Evolutionary conservation across 2,113 vertebrate genomes (phyloP), one percentile per base, ranked within the genome.

Genomic region (Rhinichthys klamathensis): DNA sequence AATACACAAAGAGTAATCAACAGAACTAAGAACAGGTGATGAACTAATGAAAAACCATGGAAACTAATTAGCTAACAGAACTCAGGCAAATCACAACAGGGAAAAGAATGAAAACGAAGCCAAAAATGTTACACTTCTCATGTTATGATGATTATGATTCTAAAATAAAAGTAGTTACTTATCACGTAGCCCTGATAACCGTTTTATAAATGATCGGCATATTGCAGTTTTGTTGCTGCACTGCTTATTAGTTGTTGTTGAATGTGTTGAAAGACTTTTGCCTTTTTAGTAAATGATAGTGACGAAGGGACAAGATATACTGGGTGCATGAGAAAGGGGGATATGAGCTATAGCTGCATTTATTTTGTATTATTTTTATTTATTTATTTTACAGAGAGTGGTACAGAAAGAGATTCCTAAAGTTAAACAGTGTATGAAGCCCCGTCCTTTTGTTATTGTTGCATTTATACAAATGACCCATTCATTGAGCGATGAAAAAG

Each of bases 401-500:
- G 16, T 38, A 8, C 30, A 67, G 65, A 35, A 32, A 38, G 67
- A 11, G 3, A 11, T 21, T 38, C 9, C 32, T 70, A 21, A 38
- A 38, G 18, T 70, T 38, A 70, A 70, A 70, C 32, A 5, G 32
- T 69, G 7, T 67, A 18, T 38, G 18, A 69, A 23, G 23, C 21
- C 1, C 11, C 27, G 23, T 44, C 76, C 30, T 82, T 65, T 32
- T 35, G 8, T 27, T 54, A 63, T 82, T 81, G 84, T 67, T 38
- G 23, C 70, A 35, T 54, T 58, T 69, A 32, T 35, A 10, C 30
- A 27, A 27, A 4, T 51, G 44, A 46, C 32, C 63, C 67, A 87
- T 74, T 38, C 44, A 67, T 70, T 80, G 61, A 80, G 44, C 18
- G 25, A 32, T 54, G 49, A 78, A 60, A 74, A 51, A 30, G 35